Conservation (phyloP, 2,888 invertebrate genomes). For the Drosophila fulvimacula region DNA sequence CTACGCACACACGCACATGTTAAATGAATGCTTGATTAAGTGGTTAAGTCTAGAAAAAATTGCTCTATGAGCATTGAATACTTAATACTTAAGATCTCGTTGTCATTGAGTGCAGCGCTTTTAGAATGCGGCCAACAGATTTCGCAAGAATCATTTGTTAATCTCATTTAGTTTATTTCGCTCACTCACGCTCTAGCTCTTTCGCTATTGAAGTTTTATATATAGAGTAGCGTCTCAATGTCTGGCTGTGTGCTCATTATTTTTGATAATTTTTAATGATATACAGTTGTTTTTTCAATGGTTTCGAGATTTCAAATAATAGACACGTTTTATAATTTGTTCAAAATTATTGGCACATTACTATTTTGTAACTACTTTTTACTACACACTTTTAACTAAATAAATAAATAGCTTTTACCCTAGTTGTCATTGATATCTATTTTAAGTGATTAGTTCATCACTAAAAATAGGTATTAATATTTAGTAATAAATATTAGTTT, state of each 20-base stretch:
- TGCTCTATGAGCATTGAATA: slow-evolving; percentile 13
- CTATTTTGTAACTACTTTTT: slow-evolving; percentile 17
- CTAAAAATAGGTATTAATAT: too few species aligned
- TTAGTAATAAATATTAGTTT: too few species aligned
- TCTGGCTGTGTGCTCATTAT: slow-evolving; percentile 37
- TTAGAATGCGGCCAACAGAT: slow-evolving; percentile 58
- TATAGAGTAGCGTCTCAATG: slow-evolving; percentile 10
- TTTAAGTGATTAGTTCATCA: too few species aligned
- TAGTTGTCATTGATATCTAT: too few species aligned
- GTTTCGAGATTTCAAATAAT: slow-evolving; percentile 31
- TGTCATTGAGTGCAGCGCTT: slow-evolving; percentile 58
- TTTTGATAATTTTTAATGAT: slow-evolving; percentile 41
- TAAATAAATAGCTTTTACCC: background rate
- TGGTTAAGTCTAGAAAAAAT: slow-evolving; percentile 24
- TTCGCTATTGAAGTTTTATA: slow-evolving; percentile 3
- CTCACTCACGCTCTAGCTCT: slow-evolving; percentile 2
- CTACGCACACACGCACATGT: slow-evolving; percentile 17
- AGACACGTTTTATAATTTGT: slow-evolving; percentile 42
- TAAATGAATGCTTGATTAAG: slow-evolving; percentile 43
- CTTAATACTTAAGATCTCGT: slow-evolving; percentile 29
- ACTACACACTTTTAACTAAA: slow-evolving; percentile 2
- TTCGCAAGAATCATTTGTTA: slow-evolving; percentile 62
- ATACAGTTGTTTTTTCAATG: slow-evolving; percentile 21
- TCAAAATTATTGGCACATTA: slow-evolving; percentile 30
- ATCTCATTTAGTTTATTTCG: slow-evolving; percentile 27